A percentile compares a stretch with the other conserved stretches of the same genome.
phyloP scores from a whole-genome alignment of 2,797 vertebrate species.

The Argya squamiceps region DNA sequence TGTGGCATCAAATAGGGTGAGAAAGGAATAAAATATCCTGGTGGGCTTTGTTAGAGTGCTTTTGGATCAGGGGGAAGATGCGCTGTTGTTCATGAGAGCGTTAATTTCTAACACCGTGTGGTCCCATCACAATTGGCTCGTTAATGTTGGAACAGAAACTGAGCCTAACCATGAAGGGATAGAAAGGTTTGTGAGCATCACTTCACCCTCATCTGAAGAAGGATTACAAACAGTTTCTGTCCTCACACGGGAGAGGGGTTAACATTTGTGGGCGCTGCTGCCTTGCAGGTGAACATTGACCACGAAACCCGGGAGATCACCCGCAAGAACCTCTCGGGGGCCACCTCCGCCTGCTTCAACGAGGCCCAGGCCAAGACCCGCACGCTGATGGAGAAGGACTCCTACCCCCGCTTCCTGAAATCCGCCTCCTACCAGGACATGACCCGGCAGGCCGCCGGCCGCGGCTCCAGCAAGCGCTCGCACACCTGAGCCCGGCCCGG shows the following conservation, averaged over 20 bases:
- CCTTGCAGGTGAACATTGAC: conserved; percentile 79
- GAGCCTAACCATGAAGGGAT: neutral
- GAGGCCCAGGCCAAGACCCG: conserved; percentile 77
- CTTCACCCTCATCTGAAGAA: neutral
- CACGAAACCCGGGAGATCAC: conserved; percentile 81
- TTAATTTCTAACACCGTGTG: accelerated
- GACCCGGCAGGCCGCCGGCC: conserved; percentile 51
- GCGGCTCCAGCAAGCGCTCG: conserved; percentile 18
- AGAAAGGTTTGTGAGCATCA: neutral
- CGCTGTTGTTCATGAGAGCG: neutral
- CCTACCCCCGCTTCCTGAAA: conserved; percentile 80
- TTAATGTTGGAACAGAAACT: neutral
- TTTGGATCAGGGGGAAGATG: neutral
- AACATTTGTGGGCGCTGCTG: neutral
- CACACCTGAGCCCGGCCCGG: conserved; percentile 65
- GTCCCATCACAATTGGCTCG: neutral
- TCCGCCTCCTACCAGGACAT: conserved; percentile 78
- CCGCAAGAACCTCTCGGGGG: conserved; percentile 62
- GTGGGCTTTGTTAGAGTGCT: neutral
- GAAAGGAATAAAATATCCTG: neutral
- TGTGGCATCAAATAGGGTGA: neutral
- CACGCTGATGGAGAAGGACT: conserved; percentile 83
- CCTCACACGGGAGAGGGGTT: neutral
- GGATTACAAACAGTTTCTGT: neutral
- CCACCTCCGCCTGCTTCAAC: conserved; percentile 72